These are phyloP conservation scores for Drosophila meridionalis DNA, from an alignment of 2,888 invertebrate species.

Conservation along the genomic window DNA sequence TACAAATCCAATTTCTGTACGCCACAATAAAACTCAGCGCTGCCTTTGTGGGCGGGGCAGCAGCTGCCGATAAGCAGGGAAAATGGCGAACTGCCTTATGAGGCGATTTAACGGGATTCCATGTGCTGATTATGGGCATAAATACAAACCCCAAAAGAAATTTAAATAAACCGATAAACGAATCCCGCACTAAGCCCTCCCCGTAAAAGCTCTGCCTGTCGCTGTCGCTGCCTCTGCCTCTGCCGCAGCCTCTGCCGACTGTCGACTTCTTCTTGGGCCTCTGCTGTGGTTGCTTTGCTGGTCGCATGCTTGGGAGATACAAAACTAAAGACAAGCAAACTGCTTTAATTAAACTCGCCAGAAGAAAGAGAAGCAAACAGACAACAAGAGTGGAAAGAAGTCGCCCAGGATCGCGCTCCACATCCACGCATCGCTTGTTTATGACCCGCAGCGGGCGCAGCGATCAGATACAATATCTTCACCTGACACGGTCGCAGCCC, in stretches of 20 bases:
- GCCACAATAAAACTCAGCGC: constrained; percentile 70
- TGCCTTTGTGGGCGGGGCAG: constrained; percentile 50
- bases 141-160: constrained; percentile 70
- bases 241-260: neutral
- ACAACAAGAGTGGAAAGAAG: constrained; percentile 30
- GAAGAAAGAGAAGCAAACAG: constrained; percentile 10
- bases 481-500: constrained; percentile 64
- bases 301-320: constrained; percentile 49
- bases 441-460: constrained; percentile 68
- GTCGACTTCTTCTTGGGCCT: neutral
- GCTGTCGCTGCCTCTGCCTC: constrained; percentile 17
- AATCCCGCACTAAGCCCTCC: constrained; percentile 63
- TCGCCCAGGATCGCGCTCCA: constrained; percentile 45
- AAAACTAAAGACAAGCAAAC: constrained; percentile 70
- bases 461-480: constrained; percentile 79
- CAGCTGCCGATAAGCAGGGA: constrained; percentile 70
- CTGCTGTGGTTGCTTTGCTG: constrained; percentile 3
- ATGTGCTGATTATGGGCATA: constrained; percentile 78
- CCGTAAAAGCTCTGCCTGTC: constrained; percentile 23
- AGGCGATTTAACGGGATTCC: constrained; percentile 81
- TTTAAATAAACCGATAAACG: constrained; percentile 80
- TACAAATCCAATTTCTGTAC: constrained; percentile 80
- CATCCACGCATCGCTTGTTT: constrained; percentile 66
- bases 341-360: constrained; percentile 70
- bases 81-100: constrained; percentile 80